A percentile compares a stretch with the other conserved stretches of the same genome.
These are phyloP conservation scores for Zoanthus gigantus DNA, from an alignment of 92 coral and sea anemone genomes.

Conservation along the genomic window DNA sequence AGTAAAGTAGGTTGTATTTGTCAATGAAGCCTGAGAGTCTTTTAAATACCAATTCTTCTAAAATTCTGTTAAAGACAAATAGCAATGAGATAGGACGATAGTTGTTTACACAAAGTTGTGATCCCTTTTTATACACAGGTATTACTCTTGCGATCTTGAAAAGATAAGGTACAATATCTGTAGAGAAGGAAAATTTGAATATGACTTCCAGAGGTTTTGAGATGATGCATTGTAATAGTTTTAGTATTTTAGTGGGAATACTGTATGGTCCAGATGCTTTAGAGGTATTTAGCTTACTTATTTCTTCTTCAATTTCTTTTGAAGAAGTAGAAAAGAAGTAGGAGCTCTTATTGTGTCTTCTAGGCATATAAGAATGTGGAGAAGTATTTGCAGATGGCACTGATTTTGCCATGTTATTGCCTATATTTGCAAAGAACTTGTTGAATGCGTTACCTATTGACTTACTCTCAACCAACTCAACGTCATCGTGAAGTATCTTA, in stretches of 20 bases:
- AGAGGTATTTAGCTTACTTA: background rate
- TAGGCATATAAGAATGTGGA: no score
- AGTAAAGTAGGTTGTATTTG: background rate
- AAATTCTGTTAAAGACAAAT: background rate
- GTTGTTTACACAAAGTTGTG: background rate
- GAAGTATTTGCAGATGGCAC: background rate
- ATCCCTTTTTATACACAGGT: background rate
- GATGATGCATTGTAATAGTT: background rate
- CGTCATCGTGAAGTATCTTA: background rate
- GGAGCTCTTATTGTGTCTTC: background rate
- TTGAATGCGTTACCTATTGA: background rate
- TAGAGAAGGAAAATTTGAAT: no score
- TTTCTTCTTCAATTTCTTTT: no score
- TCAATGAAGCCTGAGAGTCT: background rate
- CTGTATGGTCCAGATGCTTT: background rate
- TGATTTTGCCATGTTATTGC: background rate
- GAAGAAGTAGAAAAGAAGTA: background rate
- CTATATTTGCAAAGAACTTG: background rate
- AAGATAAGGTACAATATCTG: background rate
- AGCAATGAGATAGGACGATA: background rate
- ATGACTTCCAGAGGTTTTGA: background rate
- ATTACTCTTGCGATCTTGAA: background rate
- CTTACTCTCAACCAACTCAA: background rate
- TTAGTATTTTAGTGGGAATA: no score
- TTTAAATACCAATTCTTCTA: background rate